phyloP scores from a whole-genome alignment of 2,797 vertebrate genomes.

The Monodelphis domestica region DNA sequence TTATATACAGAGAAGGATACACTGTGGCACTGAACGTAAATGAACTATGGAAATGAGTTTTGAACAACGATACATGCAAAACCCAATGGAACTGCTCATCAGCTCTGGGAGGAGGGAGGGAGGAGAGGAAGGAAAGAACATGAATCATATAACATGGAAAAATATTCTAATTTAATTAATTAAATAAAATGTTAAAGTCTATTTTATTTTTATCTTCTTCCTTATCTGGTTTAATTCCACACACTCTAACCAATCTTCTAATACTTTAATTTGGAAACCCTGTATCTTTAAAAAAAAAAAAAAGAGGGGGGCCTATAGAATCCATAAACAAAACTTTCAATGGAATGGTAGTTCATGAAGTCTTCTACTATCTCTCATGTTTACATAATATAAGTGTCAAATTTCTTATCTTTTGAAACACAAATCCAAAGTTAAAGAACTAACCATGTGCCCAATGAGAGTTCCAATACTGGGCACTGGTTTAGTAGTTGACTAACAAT shows the following conservation, averaged over 20 bases:
- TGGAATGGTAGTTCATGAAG: not conserved
- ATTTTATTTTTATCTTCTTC: conserved; percentile 37
- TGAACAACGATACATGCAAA: no score
- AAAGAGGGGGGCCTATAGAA: no score
- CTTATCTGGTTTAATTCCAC: conserved; percentile 13
- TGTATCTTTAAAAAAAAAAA: no score
- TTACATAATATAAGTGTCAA: not conserved
- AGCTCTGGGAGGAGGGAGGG: no score
- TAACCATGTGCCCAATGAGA: conserved; percentile 4
- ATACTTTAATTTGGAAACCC: not conserved
- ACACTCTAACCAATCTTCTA: not conserved
- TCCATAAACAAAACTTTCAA: not conserved
- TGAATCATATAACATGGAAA: no score
- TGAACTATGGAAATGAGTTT: no score
- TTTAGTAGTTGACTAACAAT: conserved; percentile 13
- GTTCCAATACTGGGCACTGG: conserved; percentile 24
- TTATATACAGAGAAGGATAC: no score
- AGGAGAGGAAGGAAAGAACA: no score
- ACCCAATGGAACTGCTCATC: no score
- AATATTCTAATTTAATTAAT: no score
- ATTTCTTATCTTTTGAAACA: not conserved
- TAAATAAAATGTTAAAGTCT: conserved; percentile 31
- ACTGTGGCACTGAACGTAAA: no score
- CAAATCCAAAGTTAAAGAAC: not conserved
- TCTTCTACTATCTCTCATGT: not conserved